Evolutionary conservation across 1,140 invertebrate species (phyloP), one percentile per base, ranked within the genome.

Genomic region (Diabrotica undecimpunctata): DNA sequence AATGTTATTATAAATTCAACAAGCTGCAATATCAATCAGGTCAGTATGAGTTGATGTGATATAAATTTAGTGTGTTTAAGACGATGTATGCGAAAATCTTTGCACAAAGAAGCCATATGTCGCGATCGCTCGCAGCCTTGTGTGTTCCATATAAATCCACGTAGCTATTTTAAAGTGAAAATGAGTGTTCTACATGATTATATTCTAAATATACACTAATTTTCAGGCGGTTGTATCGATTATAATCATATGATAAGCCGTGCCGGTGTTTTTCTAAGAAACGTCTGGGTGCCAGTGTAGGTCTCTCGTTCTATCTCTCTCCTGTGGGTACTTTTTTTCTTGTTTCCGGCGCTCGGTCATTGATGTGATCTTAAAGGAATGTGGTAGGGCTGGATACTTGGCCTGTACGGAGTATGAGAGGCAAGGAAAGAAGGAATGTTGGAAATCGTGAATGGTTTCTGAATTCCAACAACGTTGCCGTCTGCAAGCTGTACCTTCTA

Each of bases 321-420:
- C 61, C 52, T 37, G 58, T 51, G 54, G 52, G 54, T 57, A 52
- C 59, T 67, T 75, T 75, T 77, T 75, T 74, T 74, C 64, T 63
- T 72, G 67, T 75, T 74, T 75, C 70, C 73, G 72, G 74, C 70
- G 74, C 64, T 74, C 76, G 77, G 76, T 77, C 77, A 78, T 78
- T 78, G 76, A 78, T 78, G 74, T 78, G 77, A 77, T 78, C 75
- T 76, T 73, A 71, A 56, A 72, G 76, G 77, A 78, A 78, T 78
- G 77, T 76, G 75, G 75, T 78, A 76, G 75, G 75, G 75, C 75
- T 71, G 69, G 72, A 63, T 70, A 57, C 53, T 70, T 59, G 67
- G 53, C 61, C 58, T 58, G 63, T 64, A 60, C 62, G 64, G 67
- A 68, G 62, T 46, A 12, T 25, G 62, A 62, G 69, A 64, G 67